Base-by-base conservation (phyloP, 2,888 invertebrate species). In the Leptinotarsa peninsularis region DNA sequence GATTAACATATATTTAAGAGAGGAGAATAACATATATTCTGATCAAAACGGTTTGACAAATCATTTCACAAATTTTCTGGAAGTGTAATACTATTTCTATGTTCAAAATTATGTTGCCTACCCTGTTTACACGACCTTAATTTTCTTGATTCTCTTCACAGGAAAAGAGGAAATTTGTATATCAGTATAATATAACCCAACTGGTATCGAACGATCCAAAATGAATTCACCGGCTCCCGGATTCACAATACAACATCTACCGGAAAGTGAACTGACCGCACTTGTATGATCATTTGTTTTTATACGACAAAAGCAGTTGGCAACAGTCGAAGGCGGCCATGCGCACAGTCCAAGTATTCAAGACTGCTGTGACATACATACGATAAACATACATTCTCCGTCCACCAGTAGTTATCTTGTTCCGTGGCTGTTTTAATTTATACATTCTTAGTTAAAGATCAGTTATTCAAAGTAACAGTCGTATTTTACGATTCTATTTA, bases 341-440 rank as follows among this genome's bases (percentile, higher is more conserved):
- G 91, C 91, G 89, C 89, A 90, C 91, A 91, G 91, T 89, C 91
- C 85, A 86, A 87, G 91, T 91, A 90, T 90, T 90, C 88, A 89
- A 90, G 90, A 90, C 91, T 91, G 91, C 88, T 80, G 78, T 78
- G 78, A 85, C 82, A 85, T 71, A 83, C 83, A 84, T 82, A 82
- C 77, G 73, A 74, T 80, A 82, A 76, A 81, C 81, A 82, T 74
- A 81, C 81, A 82, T 80, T 82, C 82, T 79, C 80, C 77, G 71
- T 75, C 73, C 56, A 69, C 58, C 77, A 76, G 75, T 58, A 71
- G 73, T 78, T 71, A 75, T 73, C 75, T 78, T 75, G 73, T 76
- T 72, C 63, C 63, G 23, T 17, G 50, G 27, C 17, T 13, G 15
- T 50, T 52, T 68, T 68, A 52, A 54, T 10, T 27, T 2, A 5